Evolutionary conservation across 2,797 vertebrate species (phyloP).

Genomic region (Gymnoscopelus microlampas): DNA sequence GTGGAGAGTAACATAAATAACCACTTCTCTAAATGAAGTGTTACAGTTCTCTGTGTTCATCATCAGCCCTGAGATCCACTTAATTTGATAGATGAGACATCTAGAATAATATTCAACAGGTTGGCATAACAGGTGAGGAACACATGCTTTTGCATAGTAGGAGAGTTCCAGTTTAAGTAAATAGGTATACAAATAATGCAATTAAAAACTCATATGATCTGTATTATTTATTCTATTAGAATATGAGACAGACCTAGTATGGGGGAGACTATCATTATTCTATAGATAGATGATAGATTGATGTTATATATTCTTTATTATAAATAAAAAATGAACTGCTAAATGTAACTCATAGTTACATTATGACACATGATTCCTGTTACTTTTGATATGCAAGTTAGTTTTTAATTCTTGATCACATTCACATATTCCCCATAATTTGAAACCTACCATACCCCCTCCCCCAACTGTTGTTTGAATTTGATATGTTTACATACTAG

Average conservation of each 20-base stretch:
- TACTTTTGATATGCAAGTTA: constrained; percentile 43
- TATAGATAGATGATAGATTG: no score
- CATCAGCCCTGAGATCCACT: constrained; percentile 41
- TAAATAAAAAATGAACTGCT: neutral
- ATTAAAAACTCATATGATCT: neutral
- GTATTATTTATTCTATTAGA: constrained; percentile 5
- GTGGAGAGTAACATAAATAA: constrained; percentile 72
- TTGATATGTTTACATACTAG: constrained; percentile 44
- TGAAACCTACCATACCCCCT: no score
- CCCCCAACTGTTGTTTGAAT: constrained; percentile 40
- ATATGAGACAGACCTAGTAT: neutral
- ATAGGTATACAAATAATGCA: constrained; percentile 7
- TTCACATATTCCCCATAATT: no score
- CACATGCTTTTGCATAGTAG: constrained; percentile 12
- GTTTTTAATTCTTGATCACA: constrained; percentile 13
- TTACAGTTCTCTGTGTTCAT: constrained; percentile 54
- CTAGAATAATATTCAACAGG: constrained; percentile 17
- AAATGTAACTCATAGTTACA: neutral
- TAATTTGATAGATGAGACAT: constrained; percentile 49
- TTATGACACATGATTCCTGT: constrained; percentile 51
- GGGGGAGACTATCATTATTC: no score
- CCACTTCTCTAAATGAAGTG: constrained; percentile 60
- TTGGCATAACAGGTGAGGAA: constrained; percentile 41
- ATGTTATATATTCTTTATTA: neutral
- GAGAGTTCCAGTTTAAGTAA: constrained; percentile 17